Conservation (phyloP, 2,113 vertebrate genomes). For the Gadus macrocephalus region DNA sequence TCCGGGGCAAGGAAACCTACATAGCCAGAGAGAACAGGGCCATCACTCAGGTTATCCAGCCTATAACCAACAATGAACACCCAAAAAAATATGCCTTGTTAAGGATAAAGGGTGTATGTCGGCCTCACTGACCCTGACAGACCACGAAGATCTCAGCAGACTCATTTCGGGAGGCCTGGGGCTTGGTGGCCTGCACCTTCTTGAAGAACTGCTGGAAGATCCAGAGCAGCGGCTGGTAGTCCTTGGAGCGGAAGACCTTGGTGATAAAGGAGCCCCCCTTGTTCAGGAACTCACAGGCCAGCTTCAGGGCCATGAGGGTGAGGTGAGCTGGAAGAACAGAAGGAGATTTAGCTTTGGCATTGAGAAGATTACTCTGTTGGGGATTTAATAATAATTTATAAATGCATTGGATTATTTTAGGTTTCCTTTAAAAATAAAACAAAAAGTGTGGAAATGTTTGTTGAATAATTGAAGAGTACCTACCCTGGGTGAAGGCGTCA, state of each 20-base stretch:
- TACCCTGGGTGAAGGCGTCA: constrained; percentile 93
- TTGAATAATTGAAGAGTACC: background rate
- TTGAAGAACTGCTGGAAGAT: constrained; percentile 96
- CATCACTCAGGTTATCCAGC: background rate
- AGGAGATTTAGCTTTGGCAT: background rate
- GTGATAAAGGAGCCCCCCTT: constrained; percentile 93
- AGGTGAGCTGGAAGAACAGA: constrained; percentile 76
- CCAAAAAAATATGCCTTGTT: too few species aligned
- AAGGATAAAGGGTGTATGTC: too few species aligned
- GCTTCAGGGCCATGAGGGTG: constrained; percentile 89
- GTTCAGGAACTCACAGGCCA: constrained; percentile 88
- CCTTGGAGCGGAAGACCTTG: constrained; percentile 94
- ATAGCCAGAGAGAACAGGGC: background rate
- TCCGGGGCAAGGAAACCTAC: constrained; percentile 90
- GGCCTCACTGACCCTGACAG: constrained; percentile 82
- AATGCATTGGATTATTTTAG: too few species aligned
- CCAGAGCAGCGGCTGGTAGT: constrained; percentile 95
- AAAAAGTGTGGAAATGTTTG: too few species aligned
- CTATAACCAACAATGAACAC: too few species aligned
- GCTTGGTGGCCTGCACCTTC: constrained; percentile 94
- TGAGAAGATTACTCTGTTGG: background rate
- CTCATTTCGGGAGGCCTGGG: constrained; percentile 92
- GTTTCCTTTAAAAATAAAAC: too few species aligned
- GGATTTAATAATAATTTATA: background rate
- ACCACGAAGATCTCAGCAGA: constrained; percentile 98